Evolutionary conservation across 1,140 invertebrate genomes (phyloP).

Genomic region (Ctenoplectra terminalis): DNA sequence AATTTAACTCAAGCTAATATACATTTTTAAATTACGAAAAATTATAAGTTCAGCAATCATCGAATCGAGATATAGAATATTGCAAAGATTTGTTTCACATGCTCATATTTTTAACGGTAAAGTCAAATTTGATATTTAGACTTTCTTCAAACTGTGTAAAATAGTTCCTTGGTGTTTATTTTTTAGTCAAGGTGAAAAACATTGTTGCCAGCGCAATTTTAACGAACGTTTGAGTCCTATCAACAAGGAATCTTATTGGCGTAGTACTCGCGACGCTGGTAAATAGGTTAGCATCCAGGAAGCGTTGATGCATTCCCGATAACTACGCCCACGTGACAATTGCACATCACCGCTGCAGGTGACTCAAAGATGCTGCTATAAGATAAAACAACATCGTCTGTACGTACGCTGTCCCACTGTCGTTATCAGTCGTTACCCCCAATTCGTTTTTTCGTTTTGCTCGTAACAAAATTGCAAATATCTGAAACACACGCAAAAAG

Average conservation of each 20-base stretch:
- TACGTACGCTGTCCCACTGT: not conserved
- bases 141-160: no score
- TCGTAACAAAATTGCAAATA: constrained; percentile 39
- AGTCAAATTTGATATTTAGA: no score
- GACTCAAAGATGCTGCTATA: constrained; percentile 46
- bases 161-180: not conserved
- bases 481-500: not conserved
- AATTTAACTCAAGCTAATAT: no score
- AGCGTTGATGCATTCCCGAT: constrained; percentile 63
- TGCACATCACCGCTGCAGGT: constrained; percentile 49
- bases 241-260: constrained; percentile 14
- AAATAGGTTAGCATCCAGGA: constrained; percentile 74
- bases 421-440: constrained; percentile 61
- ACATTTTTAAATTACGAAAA: no score
- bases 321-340: constrained; percentile 61
- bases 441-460: constrained; percentile 19
- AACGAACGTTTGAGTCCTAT: not conserved
- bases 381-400: constrained; percentile 48
- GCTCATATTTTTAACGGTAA: no score
- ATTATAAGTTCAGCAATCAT: no score
- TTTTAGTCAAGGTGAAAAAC: not conserved
- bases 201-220: not conserved
- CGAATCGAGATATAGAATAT: no score
- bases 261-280: constrained; percentile 19
- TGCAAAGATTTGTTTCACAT: no score